Evolutionary conservation across 2,797 vertebrate genomes (phyloP), one percentile per base, ranked within the genome.

Genomic region (Anguilla pacifica): DNA sequence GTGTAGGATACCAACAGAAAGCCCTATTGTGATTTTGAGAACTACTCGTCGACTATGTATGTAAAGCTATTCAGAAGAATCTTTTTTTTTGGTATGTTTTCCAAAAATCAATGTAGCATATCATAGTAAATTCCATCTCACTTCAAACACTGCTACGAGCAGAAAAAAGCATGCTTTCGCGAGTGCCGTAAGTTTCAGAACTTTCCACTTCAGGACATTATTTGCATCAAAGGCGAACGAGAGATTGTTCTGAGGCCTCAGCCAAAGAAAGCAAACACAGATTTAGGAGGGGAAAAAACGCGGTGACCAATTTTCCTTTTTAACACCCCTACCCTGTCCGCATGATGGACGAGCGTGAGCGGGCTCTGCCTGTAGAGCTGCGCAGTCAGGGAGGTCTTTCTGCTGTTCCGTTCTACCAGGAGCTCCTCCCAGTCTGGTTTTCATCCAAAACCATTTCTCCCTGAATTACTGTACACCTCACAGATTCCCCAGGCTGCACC

Each of bases 221-320:
- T 87, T 90, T 83, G 84, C 89, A 84, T 88, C 84, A 87, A 77
- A 83, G 87, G 64, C 77, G 86, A 89, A 83, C 51, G 84, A 67
- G 55, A 84, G 79, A 87, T 86, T 55, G 51, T 89, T 88, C 85
- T 51, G 72, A 55, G 83, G 61, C 72, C 83, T 25, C 35, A 7
- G 88, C 88, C 87, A 88, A 90, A 89, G 28, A 89, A 88, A 87
- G 88, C 55, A 59, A 89, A 86, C 85, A 77, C 53, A 86, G 85
- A 86, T 88, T 83, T 87, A 87, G 77, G 86, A 77, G 43, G 81
- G 53, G 83, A 86, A 85, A 74, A 87, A 86, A 83, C 10, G 79
- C 35, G 84, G 70, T 51, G 64, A 81, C 57, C 86, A 79, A 53
- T 79, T 87, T 87, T 88, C 74, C 83, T 64, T 87, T 85, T 35